Evolutionary conservation across 2,113 vertebrate species (phyloP).

Genomic region (Seriola quinqueradiata): DNA sequence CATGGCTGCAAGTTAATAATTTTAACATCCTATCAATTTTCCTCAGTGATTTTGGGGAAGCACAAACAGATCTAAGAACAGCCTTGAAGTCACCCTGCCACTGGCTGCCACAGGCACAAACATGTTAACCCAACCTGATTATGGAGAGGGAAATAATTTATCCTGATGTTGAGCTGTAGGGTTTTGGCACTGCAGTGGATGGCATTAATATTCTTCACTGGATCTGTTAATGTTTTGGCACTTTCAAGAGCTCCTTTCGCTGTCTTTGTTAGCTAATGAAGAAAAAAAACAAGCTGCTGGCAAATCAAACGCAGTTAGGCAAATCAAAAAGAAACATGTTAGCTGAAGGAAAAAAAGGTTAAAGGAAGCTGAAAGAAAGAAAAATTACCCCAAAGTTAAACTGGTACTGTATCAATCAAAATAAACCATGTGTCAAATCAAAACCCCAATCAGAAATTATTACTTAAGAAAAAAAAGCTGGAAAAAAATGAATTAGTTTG

Average conservation of each 20-base stretch:
- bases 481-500: conserved; percentile 48
- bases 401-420: conserved; percentile 31
- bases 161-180: conserved; percentile 39
- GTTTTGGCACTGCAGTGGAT: conserved; percentile 48
- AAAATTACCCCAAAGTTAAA: conserved; percentile 37
- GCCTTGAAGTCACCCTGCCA: not conserved
- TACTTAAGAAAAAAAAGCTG: conserved; percentile 1
- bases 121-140: not conserved
- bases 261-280: conserved; percentile 30
- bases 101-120: conserved; percentile 11
- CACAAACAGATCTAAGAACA: conserved; percentile 47
- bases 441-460: conserved; percentile 17
- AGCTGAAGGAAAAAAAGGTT: conserved; percentile 65
- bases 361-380: conserved; percentile 55
- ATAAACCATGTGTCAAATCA: conserved; percentile 58
- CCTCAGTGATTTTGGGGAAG: not conserved
- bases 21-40: not conserved
- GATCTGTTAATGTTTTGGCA: conserved; percentile 54
- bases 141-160: conserved; percentile 2
- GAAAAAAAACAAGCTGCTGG: conserved; percentile 37
- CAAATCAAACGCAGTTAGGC: conserved; percentile 65
- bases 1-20: not conserved
- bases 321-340: conserved; percentile 53
- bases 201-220: not conserved
- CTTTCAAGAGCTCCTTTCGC: conserved; percentile 36